Evolutionary conservation across 2,888 invertebrate species (phyloP).

Genomic region (Actias luna): DNA sequence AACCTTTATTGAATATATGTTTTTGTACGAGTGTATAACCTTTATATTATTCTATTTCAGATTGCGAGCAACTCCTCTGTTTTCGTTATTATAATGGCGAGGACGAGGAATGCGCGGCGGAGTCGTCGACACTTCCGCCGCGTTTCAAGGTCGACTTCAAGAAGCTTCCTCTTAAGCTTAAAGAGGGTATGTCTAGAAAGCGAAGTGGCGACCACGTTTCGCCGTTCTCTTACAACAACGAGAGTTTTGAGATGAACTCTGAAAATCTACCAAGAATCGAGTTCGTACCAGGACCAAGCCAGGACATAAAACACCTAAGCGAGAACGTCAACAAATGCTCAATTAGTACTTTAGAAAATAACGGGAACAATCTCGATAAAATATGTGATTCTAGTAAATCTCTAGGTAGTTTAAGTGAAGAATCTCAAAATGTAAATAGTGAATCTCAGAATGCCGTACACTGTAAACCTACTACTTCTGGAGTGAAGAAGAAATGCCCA

Average conservation of each 20-base stretch:
- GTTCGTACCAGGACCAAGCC: constrained; percentile 65
- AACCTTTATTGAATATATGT: neutral
- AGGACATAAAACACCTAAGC: constrained; percentile 74
- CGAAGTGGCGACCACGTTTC: constrained; percentile 74
- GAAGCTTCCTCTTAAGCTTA: constrained; percentile 79
- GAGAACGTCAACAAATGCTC: constrained; percentile 80
- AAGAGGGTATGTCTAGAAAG: constrained; percentile 77
- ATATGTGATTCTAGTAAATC: constrained; percentile 77
- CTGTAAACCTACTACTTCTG: constrained; percentile 67
- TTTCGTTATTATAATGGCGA: constrained; percentile 87
- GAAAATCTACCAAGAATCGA: constrained; percentile 67
- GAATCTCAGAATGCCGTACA: constrained; percentile 69
- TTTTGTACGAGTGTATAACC: constrained; percentile 11
- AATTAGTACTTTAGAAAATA: constrained; percentile 78
- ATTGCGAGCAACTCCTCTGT: constrained; percentile 85
- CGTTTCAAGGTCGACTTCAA: constrained; percentile 82
- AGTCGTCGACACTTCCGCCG: constrained; percentile 76
- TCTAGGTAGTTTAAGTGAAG: constrained; percentile 67
- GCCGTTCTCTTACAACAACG: constrained; percentile 75
- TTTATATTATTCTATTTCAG: constrained; percentile 64
- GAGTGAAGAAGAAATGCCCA: constrained; percentile 81
- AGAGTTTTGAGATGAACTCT: constrained; percentile 78
- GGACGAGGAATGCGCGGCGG: constrained; percentile 84
- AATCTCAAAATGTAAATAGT: constrained; percentile 73
- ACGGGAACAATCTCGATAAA: constrained; percentile 72